Base-by-base conservation (phyloP, 2,797 vertebrate genomes). In the Garrulus glandarius region DNA sequence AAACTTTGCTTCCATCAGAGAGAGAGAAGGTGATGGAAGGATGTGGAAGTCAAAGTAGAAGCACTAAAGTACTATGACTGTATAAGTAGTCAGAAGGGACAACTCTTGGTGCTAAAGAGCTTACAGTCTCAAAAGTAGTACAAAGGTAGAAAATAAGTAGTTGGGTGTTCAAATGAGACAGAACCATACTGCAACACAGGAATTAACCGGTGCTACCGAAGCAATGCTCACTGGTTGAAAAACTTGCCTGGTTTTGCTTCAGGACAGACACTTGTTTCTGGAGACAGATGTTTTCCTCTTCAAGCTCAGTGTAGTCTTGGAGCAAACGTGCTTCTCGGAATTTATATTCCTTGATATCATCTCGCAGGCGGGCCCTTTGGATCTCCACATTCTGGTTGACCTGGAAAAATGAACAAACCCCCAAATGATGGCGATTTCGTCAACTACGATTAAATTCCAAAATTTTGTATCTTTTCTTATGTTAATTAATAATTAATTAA, bases 341-440 rank as follows among this genome's bases (percentile, higher is more conserved):
- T 97, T 99, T 99, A 96, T 99, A 99, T 94, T 99, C 99, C 97
- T 99, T 99, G 97, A 99, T 98, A 97, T 99, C 99, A 77, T 99
- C 99, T 13, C 99, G 98, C 94, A 99, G 98, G 59, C 99, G 99
- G 57, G 98, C 98, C 91, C 99, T 98, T 97, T 99, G 99, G 64
- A 99, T 98, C 97, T 99, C 99, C 95, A 99, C 98, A 29, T 98
- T 98, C 98, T 99, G 98, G 97, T 98, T 98, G 95, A 98, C 98
- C 99, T 99, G 96, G 47, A 87, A 92, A 82, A 80, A 20, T 34
- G 94, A 86, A 55, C 5, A 2, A 65, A 49, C 5, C 47, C 34
- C 46, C 6, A 81, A 65, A 44, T 20, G 3, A 57, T 13, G 47
- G 30, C 7, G 26, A 49, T 41, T 36, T 53, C 44, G 20, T 47